These are phyloP conservation scores for Syndactyla subalaris DNA, from an alignment of 2,797 vertebrate species.

Conservation along the genomic window DNA sequence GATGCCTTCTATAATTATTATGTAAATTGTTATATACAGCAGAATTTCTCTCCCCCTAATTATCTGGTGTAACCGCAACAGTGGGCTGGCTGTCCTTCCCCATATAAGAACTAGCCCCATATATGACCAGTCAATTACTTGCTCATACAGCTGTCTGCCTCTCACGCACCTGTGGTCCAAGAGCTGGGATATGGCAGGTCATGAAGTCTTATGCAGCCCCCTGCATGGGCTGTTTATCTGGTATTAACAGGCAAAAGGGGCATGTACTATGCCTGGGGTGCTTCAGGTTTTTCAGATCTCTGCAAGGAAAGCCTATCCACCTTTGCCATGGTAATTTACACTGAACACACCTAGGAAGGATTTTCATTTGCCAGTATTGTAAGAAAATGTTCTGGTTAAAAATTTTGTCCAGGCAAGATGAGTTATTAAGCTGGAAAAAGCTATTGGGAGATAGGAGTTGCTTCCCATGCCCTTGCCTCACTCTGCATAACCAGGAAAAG, in stretches of 20 bases:
- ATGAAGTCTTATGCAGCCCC: neutral
- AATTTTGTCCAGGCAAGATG: neutral
- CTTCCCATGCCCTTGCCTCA: neutral
- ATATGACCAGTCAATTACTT: neutral
- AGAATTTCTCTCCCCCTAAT: neutral
- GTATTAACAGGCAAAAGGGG: neutral
- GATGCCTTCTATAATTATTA: neutral
- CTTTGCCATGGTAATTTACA: neutral
- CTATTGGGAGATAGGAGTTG: rapidly evolving
- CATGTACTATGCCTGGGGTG: neutral
- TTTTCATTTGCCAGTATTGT: neutral
- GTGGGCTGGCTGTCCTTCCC: neutral
- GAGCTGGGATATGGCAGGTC: neutral
- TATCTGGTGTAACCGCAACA: neutral
- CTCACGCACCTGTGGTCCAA: neutral
- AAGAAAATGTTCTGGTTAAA: neutral
- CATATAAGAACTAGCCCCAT: rapidly evolving
- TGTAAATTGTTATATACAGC: neutral
- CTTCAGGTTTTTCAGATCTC: neutral
- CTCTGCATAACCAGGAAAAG: neutral
- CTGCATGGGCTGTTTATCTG: neutral
- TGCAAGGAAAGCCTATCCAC: neutral
- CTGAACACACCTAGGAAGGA: neutral
- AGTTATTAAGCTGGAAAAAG: neutral
- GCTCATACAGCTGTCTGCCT: neutral